phyloP scores from a whole-genome alignment of 2,113 vertebrate species.

The Microcebus griseorufus region DNA sequence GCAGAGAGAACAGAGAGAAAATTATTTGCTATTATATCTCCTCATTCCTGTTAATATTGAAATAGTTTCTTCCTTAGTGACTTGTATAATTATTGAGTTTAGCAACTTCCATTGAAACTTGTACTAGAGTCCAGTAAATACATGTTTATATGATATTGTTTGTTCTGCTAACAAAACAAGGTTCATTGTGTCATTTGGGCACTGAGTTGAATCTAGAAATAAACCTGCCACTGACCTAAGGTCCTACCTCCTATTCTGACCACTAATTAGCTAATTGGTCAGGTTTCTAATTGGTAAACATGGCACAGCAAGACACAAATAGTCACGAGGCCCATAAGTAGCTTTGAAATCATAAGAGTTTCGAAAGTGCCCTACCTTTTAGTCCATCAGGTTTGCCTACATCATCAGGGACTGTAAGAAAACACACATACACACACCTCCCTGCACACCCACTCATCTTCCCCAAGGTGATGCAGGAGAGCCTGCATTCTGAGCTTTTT shows the following conservation, averaged over 20 bases:
- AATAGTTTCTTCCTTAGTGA: neutral
- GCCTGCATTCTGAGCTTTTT: neutral
- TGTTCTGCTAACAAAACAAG: conserved; percentile 15
- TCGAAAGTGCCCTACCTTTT: neutral
- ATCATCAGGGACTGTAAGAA: neutral
- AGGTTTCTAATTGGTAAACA: neutral
- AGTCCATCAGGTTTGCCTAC: neutral
- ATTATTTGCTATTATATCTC: neutral
- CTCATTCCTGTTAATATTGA: neutral
- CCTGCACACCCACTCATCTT: neutral
- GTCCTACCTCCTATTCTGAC: neutral
- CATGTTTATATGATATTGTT: neutral
- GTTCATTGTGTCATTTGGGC: neutral
- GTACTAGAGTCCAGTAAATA: conserved; percentile 24
- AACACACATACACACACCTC: too few relatives aligned
- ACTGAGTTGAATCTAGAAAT: neutral
- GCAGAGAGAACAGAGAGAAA: neutral
- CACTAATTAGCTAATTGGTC: neutral
- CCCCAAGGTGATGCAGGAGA: neutral
- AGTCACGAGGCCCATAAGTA: neutral
- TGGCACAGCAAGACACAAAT: neutral
- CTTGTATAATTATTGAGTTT: neutral
- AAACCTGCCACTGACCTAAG: neutral
- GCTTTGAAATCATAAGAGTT: neutral
- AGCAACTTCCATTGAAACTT: neutral